Evolutionary conservation across 2,797 vertebrate genomes (phyloP).

Genomic region (Sebastes minor): DNA sequence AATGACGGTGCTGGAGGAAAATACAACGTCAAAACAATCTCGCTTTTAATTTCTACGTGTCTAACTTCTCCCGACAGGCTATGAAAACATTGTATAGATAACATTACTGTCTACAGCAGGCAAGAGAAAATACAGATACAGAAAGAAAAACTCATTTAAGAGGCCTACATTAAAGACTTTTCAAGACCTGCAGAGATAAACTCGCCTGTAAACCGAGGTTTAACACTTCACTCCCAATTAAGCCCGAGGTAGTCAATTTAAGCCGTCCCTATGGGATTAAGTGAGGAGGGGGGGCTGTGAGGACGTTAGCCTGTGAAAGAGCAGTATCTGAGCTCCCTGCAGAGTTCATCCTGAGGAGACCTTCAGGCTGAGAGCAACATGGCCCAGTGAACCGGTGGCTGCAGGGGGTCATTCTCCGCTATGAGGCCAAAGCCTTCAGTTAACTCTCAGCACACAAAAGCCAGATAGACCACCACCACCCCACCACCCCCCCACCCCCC

Average conservation of each 20-base stretch:
- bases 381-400: neutral
- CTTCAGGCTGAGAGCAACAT: constrained; percentile 14
- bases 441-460: constrained; percentile 23
- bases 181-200: neutral
- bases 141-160: neutral
- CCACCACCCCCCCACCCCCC: neutral
- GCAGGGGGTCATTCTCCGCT: constrained; percentile 29
- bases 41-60: neutral
- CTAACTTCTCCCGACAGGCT: neutral
- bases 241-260: constrained; percentile 30
- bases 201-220: constrained; percentile 5
- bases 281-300: neutral
- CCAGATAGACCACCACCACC: neutral
- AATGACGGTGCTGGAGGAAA: neutral
- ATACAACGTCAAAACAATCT: neutral
- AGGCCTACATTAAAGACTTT: neutral
- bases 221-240: constrained; percentile 53
- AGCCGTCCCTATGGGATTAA: constrained; percentile 42
- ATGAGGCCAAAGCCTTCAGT: constrained; percentile 21
- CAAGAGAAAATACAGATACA: neutral
- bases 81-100: neutral
- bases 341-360: constrained; percentile 13
- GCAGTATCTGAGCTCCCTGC: constrained; percentile 33
- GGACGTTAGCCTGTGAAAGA: constrained; percentile 37
- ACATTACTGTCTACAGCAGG: neutral